These are phyloP conservation scores for Candoia aspera DNA, from an alignment of 2,113 vertebrate species.

Conservation along the genomic window DNA sequence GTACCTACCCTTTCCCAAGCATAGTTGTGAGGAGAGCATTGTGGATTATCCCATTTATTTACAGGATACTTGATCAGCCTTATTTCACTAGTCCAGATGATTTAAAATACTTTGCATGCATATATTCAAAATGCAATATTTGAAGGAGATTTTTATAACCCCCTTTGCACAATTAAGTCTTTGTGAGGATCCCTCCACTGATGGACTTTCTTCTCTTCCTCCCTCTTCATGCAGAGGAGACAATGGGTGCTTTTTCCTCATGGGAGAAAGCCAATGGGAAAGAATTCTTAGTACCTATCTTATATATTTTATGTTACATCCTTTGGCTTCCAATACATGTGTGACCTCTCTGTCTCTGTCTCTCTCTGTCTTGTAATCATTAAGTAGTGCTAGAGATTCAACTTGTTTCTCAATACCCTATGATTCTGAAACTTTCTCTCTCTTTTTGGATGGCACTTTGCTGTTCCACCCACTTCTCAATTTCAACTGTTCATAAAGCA, in stretches of 20 bases:
- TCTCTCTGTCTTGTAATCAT: background rate
- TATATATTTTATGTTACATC: background rate
- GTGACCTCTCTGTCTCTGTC: background rate
- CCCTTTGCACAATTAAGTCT: background rate
- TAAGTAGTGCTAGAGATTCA: background rate
- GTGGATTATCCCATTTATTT: background rate
- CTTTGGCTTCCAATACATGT: background rate
- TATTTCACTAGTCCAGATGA: background rate
- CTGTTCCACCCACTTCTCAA: background rate
- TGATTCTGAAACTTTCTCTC: slow-evolving; percentile 9
- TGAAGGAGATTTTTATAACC: background rate
- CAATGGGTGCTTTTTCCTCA: background rate
- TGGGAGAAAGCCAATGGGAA: slow-evolving; percentile 1
- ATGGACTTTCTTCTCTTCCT: fast-evolving
- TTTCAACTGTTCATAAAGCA: slow-evolving; percentile 3
- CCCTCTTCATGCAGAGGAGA: background rate
- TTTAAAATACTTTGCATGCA: background rate
- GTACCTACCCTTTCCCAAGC: background rate
- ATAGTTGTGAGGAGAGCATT: background rate
- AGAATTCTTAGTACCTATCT: background rate
- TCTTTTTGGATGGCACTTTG: slow-evolving; percentile 1
- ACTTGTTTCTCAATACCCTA: background rate
- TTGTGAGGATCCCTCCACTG: background rate
- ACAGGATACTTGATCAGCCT: background rate
- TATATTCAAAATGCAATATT: background rate